phyloP scores from a whole-genome alignment of 2,888 invertebrate genomes.

The Drosophila tanythrix region DNA sequence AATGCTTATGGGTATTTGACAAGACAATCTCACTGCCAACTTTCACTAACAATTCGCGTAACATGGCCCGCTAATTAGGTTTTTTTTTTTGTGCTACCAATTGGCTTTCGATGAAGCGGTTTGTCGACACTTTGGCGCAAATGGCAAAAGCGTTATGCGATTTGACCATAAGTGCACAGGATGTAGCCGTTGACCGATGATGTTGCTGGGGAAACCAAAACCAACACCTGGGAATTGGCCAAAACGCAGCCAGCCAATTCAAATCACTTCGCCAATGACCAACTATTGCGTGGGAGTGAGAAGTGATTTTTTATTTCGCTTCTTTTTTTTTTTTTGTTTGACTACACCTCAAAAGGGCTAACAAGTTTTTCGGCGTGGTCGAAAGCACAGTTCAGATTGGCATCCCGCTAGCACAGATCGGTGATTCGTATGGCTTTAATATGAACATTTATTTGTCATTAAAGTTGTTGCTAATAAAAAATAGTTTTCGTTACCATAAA shows the following conservation, averaged over 20 bases:
- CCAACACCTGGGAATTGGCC: slow-evolving; percentile 56
- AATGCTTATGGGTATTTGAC: neutral
- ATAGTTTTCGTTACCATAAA: slow-evolving; percentile 66
- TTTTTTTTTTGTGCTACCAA: slow-evolving; percentile 21
- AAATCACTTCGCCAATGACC: slow-evolving; percentile 49
- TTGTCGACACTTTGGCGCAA: slow-evolving; percentile 28
- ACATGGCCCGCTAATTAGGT: slow-evolving; percentile 32
- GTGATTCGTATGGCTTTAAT: slow-evolving; percentile 54
- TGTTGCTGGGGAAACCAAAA: slow-evolving; percentile 16
- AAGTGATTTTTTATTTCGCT: slow-evolving; percentile 4
- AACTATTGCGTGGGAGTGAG: slow-evolving; percentile 40
- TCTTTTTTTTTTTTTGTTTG: neutral
- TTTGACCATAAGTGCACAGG: slow-evolving; percentile 50
- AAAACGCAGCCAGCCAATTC: slow-evolving; percentile 14
- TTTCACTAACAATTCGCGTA: slow-evolving; percentile 39
- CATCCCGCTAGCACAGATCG: slow-evolving; percentile 9
- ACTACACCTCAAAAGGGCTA: slow-evolving; percentile 56
- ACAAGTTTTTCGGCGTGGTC: slow-evolving; percentile 52
- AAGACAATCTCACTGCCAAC: slow-evolving; percentile 8
- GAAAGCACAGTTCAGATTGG: slow-evolving; percentile 1
- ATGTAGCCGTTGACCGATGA: slow-evolving; percentile 45
- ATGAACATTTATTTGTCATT: slow-evolving; percentile 62
- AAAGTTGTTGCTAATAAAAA: slow-evolving; percentile 57
- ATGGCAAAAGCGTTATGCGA: slow-evolving; percentile 27
- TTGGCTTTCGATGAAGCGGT: slow-evolving; percentile 37